Evolutionary conservation across 2,888 invertebrate genomes (phyloP), one percentile per base, ranked within the genome.

Genomic region (Dexiosoma caninum): DNA sequence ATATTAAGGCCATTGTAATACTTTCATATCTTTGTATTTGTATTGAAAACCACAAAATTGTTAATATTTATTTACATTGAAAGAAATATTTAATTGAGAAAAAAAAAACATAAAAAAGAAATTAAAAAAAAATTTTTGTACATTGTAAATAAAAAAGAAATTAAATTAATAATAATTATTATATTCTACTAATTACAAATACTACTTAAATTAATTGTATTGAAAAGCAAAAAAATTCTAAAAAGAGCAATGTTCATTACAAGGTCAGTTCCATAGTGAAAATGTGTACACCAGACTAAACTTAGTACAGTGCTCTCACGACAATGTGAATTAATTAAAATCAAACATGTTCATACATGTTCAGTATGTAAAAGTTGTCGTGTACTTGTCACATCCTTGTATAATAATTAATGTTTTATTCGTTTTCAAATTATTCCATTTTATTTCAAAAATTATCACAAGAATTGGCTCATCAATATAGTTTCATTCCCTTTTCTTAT

Each of bases 11-110:
- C 77, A 64, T 70, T 49, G 70, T 66, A 78, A 78, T 71, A 78
- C 70, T 78, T 78, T 78, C 77, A 78, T 78, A 78, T 78, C 77
- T 71, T 64, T 70, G 70, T 78, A 78, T 35, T 78, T 71, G 64
- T 77, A 76, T 57, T 67, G 32, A 75, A 49, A 37, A 49, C 14
- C 32, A 69, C 42, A 57, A 66, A 59, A 46, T 49, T 70, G 77
- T 77, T 71, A 59, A 78, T 71, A 77, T 23, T 66, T 74, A 55
- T 64, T 53, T 75, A 49, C 55, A 60, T 64, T 60, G 8, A 46
- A 55, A 37, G 12, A 30, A 10, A 35, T 14, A 37, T 27, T 7
- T 2, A 51, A 51, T 21, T 27, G 27, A 46, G 2, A 32, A n/a
- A n/a, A n/a, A n/a, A n/a, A 37, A 66, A 59, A 6, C 60, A 14